Conservation (phyloP, 2,797 vertebrate species). For the Mallotus villosus region DNA sequence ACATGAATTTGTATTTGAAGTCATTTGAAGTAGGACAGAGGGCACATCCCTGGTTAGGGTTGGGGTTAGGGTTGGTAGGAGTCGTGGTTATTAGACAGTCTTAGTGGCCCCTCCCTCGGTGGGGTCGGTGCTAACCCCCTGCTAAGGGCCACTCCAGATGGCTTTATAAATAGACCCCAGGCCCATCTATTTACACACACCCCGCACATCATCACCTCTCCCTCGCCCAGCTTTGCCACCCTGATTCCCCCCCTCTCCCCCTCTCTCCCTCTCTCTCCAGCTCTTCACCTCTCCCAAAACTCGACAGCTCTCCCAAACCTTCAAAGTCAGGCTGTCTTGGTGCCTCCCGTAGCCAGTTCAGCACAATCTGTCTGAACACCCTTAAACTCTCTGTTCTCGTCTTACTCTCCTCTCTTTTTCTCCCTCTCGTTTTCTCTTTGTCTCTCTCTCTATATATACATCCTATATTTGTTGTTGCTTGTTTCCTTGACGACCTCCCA, state of each 20-base stretch:
- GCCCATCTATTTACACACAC: constrained; percentile 75
- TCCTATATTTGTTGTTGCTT: no score
- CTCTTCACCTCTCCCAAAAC: constrained; percentile 4
- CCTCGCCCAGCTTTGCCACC: constrained; percentile 50
- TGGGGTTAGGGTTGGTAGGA: no score
- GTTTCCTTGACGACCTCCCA: not conserved
- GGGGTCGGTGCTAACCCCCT: constrained; percentile 63
- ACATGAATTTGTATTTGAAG: no score
- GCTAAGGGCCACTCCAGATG: constrained; percentile 70
- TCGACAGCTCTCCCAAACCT: not conserved
- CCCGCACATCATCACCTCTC: constrained; percentile 77
- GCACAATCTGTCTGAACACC: not conserved
- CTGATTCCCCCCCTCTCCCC: constrained; percentile 26
- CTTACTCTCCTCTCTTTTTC: constrained; percentile 1
- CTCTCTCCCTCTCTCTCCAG: constrained; percentile 3
- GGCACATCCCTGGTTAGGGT: no score
- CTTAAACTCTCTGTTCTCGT: constrained; percentile 8
- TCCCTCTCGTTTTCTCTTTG: not conserved
- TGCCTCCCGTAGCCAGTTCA: not conserved
- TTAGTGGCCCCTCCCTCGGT: not conserved
- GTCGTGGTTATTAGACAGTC: not conserved
- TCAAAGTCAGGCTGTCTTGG: no score
- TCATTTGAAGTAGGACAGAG: no score
- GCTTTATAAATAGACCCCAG: constrained; percentile 75
- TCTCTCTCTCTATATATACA: not conserved